Conservation (phyloP, 2,797 vertebrate genomes). For the Parambassis ranga region DNA sequence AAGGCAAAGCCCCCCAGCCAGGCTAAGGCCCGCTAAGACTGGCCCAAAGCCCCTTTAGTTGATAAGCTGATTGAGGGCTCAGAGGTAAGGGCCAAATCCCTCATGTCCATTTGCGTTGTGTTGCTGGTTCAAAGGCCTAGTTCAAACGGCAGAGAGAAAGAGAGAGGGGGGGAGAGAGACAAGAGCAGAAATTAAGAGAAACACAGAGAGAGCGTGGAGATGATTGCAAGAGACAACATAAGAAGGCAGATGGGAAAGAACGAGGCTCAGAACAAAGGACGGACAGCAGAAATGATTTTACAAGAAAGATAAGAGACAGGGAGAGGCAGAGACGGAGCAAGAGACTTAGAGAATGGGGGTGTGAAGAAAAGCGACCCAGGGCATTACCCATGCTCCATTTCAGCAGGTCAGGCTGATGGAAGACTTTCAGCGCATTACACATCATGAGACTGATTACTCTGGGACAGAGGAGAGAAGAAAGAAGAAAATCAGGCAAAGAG, state of each 20-base stretch:
- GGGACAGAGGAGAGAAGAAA: constrained; percentile 62
- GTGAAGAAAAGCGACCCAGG: constrained; percentile 72
- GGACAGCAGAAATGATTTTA: constrained; percentile 24
- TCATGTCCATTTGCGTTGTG: constrained; percentile 76
- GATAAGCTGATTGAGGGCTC: constrained; percentile 78
- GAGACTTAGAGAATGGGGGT: constrained; percentile 53
- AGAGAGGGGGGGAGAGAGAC: constrained; percentile 20
- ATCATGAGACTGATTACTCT: constrained; percentile 82
- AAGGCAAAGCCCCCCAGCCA: constrained; percentile 75
- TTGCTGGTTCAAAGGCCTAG: constrained; percentile 79
- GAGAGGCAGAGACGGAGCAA: constrained; percentile 21
- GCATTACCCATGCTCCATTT: constrained; percentile 78
- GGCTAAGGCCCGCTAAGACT: constrained; percentile 70
- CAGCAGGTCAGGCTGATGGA: constrained; percentile 72
- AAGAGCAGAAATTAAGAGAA: constrained; percentile 25
- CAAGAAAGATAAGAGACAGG: constrained; percentile 27
- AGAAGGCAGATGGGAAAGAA: constrained; percentile 49
- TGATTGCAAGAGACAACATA: constrained; percentile 50
- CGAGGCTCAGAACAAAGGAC: constrained; percentile 10
- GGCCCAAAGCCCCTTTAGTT: constrained; percentile 69
- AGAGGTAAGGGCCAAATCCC: constrained; percentile 75
- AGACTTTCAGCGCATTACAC: constrained; percentile 76
- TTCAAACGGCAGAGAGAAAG: constrained; percentile 73
- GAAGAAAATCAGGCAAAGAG: constrained; percentile 49
- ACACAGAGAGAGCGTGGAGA: constrained; percentile 11